Conservation (phyloP, 2,888 invertebrate genomes). For the Caenorhabditis sp. region DNA sequence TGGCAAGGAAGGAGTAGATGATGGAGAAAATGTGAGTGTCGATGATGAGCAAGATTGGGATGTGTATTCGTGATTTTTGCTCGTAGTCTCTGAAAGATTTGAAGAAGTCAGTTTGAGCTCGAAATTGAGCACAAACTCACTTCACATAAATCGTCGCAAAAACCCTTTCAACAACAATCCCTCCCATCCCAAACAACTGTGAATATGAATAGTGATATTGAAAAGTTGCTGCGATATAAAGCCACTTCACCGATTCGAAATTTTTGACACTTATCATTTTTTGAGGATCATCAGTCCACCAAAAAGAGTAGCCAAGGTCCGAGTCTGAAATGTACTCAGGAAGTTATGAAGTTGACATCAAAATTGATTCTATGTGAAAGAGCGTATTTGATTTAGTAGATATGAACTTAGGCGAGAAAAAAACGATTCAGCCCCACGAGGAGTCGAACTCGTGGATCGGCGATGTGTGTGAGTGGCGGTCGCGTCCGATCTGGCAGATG, state of each 20-base stretch:
- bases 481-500: too few species aligned
- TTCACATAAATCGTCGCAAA: neutral
- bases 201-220: neutral
- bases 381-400: too few species aligned
- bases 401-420: too few species aligned
- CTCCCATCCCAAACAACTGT: neutral
- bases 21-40: neutral
- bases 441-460: too few species aligned
- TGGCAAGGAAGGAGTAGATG: neutral
- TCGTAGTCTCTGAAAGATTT: conserved; percentile 3
- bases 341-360: too few species aligned
- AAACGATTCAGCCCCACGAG: too few species aligned
- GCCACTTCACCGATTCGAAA: neutral
- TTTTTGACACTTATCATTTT: neutral
- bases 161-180: neutral
- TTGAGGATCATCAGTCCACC: neutral
- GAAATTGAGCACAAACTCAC: too few species aligned
- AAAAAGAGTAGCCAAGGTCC: neutral
- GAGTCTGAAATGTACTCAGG: neutral
- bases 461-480: too few species aligned
- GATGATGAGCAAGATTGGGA: neutral
- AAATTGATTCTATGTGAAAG: too few species aligned
- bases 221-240: neutral
- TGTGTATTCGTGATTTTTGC: neutral
- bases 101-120: too few species aligned